A percentile compares a stretch with the other conserved stretches of the same genome.
Conservation (phyloP, 2,113 vertebrate species). For the Hirundichthys speculiger region DNA sequence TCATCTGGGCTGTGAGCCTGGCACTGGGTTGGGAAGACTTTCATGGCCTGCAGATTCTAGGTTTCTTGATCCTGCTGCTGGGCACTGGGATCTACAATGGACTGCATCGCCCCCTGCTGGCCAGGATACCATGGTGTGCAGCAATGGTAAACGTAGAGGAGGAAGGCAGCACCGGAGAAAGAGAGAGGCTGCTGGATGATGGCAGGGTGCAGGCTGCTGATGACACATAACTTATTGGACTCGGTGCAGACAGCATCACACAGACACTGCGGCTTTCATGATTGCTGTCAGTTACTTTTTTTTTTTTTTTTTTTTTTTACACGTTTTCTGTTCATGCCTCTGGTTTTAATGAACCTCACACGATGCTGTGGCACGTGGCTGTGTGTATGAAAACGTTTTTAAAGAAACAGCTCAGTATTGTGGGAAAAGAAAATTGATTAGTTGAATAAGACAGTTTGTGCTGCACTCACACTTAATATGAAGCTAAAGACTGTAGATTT, state of each 20-base stretch:
- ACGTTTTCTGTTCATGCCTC: conserved; percentile 6
- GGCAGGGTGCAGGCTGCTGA: conserved; percentile 38
- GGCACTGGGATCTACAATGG: conserved; percentile 90
- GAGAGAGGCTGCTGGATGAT: conserved; percentile 78
- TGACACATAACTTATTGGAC: conserved; percentile 46
- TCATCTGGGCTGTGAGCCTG: conserved; percentile 91
- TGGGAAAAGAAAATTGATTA: background rate
- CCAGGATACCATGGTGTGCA: conserved; percentile 64
- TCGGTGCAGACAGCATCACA: background rate
- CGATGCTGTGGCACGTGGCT: background rate
- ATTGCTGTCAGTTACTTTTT: conserved; percentile 25
- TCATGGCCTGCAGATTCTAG: conserved; percentile 88
- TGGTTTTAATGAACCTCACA: conserved; percentile 31
- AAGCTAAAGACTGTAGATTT: no score
- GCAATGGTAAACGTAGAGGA: conserved; percentile 8
- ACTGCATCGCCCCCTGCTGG: conserved; percentile 85
- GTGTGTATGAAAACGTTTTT: no score
- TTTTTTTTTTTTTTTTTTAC: no score
- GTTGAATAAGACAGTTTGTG: background rate
- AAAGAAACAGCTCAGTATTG: conserved; percentile 6
- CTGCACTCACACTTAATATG: background rate
- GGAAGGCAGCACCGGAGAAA: conserved; percentile 60
- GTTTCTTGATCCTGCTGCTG: conserved; percentile 86
- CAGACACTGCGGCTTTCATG: conserved; percentile 25
- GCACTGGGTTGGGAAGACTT: conserved; percentile 90